Percentiles rank a stretch among this genome's conserved stretches.
Conservation (phyloP, 2,113 vertebrate species). For the Macquaria australasica region DNA sequence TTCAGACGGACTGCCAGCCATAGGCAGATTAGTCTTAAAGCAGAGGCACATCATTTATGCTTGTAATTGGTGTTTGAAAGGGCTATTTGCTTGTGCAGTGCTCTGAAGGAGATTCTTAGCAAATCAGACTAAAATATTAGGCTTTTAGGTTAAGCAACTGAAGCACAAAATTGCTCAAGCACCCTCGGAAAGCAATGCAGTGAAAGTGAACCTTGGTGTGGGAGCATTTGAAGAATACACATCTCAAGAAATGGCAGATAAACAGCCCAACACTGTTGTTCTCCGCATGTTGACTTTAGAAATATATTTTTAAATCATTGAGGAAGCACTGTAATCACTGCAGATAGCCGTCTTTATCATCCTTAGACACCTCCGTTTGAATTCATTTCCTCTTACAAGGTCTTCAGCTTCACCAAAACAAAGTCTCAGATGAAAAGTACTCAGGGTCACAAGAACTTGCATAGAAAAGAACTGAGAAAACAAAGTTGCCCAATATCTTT, state of each 20-base stretch:
- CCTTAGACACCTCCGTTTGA: conserved; percentile 11
- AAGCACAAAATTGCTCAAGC: conserved; percentile 1
- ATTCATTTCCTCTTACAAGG: conserved; percentile 35
- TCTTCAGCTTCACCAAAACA: conserved; percentile 34
- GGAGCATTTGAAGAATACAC: neutral
- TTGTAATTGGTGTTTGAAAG: conserved; percentile 23
- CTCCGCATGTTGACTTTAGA: neutral
- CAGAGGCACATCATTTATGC: conserved; percentile 4
- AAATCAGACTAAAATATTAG: neutral
- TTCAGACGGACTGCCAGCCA: conserved; percentile 1
- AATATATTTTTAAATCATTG: conserved; percentile 7
- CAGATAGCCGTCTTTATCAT: conserved; percentile 14
- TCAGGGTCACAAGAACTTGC: conserved; percentile 14
- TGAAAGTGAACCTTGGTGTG: neutral
- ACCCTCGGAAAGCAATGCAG: neutral
- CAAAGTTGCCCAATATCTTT: neutral
- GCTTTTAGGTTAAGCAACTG: neutral
- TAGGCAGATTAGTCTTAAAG: neutral
- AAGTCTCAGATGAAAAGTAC: conserved; percentile 28
- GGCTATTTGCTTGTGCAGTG: conserved; percentile 10
- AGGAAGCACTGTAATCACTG: neutral
- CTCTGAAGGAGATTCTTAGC: conserved; percentile 8
- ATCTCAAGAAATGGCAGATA: neutral
- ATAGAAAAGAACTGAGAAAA: neutral
- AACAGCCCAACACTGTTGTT: neutral